A percentile compares a stretch with the other conserved stretches of the same genome.
Conservation (phyloP, 2,797 vertebrate genomes). For the Sebastes itinus region DNA sequence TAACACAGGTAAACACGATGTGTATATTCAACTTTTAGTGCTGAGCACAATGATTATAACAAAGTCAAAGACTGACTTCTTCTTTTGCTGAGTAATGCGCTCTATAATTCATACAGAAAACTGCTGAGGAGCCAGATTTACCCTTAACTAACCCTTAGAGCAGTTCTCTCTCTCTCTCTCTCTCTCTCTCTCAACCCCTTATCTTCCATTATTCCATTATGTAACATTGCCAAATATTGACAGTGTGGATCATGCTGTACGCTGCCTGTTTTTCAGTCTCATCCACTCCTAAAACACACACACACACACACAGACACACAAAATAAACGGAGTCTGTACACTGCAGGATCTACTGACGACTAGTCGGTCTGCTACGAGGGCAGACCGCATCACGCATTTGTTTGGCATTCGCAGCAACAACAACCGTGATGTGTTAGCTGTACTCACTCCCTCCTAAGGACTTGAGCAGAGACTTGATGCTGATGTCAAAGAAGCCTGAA, state of each 20-base stretch:
- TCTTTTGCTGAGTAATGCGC: constrained; percentile 30
- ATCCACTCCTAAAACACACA: background rate
- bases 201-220: constrained; percentile 51
- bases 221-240: constrained; percentile 63
- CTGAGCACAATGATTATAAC: background rate
- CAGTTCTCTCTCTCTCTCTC: background rate
- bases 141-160: constrained; percentile 40
- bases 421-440: constrained; percentile 38
- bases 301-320: constrained; percentile 2
- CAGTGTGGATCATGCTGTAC: constrained; percentile 41
- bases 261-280: constrained; percentile 12
- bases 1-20: background rate
- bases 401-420: constrained; percentile 20
- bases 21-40: background rate
- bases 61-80: constrained; percentile 1
- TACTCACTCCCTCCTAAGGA: constrained; percentile 99
- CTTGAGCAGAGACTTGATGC: constrained; percentile 98
- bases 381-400: constrained; percentile 15
- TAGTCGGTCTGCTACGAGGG: background rate
- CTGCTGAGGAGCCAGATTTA: constrained; percentile 57
- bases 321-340: constrained; percentile 7
- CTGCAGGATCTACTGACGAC: constrained; percentile 9
- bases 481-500: constrained; percentile 99
- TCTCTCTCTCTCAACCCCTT: constrained; percentile 13
- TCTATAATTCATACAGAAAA: constrained; percentile 54